These are phyloP conservation scores for Hypanus sabinus DNA, from an alignment of 2,113 vertebrate species.

Conservation along the genomic window DNA sequence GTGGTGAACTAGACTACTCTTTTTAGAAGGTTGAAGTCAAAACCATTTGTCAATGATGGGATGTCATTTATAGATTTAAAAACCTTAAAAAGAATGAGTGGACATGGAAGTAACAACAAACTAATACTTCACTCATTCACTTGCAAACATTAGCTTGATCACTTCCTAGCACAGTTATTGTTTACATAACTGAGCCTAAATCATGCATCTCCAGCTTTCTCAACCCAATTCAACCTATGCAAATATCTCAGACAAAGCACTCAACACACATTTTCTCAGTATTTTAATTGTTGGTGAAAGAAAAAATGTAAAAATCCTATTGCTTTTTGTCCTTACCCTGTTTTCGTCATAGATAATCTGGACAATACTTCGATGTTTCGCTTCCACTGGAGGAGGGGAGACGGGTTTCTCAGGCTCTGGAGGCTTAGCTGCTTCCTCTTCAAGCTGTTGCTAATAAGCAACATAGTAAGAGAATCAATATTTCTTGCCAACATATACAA, in stretches of 20 bases:
- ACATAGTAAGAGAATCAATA: conserved; percentile 42
- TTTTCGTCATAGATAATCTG: conserved; percentile 99
- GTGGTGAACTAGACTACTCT: neutral
- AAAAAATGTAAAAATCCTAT: neutral
- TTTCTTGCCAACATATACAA: conserved; percentile 20
- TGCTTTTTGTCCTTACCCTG: conserved; percentile 61
- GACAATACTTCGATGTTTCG: conserved; percentile 97
- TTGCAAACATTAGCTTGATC: conserved; percentile 41
- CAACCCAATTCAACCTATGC: neutral
- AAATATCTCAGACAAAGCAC: neutral
- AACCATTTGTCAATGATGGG: neutral
- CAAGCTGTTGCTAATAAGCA: conserved; percentile 94
- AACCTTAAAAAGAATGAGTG: neutral
- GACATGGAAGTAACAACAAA: neutral
- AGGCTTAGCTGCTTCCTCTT: conserved; percentile 96
- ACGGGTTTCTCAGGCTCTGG: conserved; percentile 91
- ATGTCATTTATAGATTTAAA: neutral
- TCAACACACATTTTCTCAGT: neutral
- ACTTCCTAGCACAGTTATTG: conserved; percentile 14
- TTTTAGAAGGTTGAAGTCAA: neutral
- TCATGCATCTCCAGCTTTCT: neutral
- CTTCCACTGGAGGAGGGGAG: conserved; percentile 93
- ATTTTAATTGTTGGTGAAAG: neutral
- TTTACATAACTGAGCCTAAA: neutral
- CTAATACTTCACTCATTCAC: conserved; percentile 28